Conservation (phyloP, 2,888 invertebrate species). For the Hybos culiciformis region DNA sequence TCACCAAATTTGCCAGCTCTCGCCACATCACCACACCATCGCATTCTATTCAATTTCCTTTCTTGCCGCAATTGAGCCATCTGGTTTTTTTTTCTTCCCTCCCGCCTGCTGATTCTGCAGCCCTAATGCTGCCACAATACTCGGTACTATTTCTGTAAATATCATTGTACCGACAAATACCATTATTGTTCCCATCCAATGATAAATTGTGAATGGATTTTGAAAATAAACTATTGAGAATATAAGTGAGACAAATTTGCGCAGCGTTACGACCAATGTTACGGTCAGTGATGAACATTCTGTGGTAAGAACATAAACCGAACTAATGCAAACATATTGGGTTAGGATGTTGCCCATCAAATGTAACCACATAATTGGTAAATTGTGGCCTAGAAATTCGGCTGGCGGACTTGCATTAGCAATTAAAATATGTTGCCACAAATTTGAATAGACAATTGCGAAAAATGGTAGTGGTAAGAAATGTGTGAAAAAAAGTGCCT, state of each 20-base stretch:
- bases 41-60: no score
- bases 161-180: conserved; percentile 86
- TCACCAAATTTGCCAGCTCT: no score
- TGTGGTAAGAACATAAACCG: conserved; percentile 83
- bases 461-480: conserved; percentile 78
- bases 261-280: conserved; percentile 81
- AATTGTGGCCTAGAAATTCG: conserved; percentile 41
- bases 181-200: conserved; percentile 76
- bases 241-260: conserved; percentile 88
- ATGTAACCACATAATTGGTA: conserved; percentile 60
- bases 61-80: no score
- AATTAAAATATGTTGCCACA: conserved; percentile 55
- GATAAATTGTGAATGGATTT: conserved; percentile 79
- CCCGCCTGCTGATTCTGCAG: no score
- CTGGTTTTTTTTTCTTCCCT: no score
- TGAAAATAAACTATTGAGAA: conserved; percentile 83
- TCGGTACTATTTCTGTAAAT: conserved; percentile 65
- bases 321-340: conserved; percentile 86
- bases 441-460: conserved; percentile 57
- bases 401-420: conserved; percentile 48
- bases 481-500: conserved; percentile 77
- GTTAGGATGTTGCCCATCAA: conserved; percentile 68
- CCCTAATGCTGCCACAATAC: no score
- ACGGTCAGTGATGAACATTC: conserved; percentile 86
- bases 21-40: no score